These are phyloP conservation scores for Gryllus bimaculatus DNA, from an alignment of 1,140 invertebrate species.

Conservation along the genomic window DNA sequence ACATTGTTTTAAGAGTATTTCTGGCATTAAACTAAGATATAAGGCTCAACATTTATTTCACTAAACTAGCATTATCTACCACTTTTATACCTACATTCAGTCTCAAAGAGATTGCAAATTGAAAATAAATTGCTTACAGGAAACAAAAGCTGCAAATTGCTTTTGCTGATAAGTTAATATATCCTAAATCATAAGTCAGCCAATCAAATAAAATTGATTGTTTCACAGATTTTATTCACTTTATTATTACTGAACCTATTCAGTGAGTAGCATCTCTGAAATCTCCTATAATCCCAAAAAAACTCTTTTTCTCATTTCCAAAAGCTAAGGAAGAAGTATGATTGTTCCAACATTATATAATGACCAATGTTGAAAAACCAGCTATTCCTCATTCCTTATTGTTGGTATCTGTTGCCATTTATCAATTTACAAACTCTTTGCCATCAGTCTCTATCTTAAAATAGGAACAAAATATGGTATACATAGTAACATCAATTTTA, in stretches of 20 bases:
- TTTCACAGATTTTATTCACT: not conserved
- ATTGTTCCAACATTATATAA: not conserved
- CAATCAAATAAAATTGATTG: no score
- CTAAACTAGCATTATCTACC: no score
- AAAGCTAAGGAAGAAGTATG: not conserved
- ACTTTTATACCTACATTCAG: not conserved
- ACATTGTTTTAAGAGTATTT: not conserved
- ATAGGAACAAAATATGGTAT: not conserved
- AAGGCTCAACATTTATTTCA: not conserved
- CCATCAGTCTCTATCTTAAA: not conserved
- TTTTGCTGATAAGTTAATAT: not conserved
- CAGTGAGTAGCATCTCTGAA: not conserved
- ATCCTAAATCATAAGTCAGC: not conserved
- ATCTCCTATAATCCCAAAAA: not conserved
- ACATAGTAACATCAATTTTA: not conserved
- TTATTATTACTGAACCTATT: not conserved
- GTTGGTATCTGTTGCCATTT: not conserved
- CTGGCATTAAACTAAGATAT: not conserved
- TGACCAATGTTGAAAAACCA: not conserved
- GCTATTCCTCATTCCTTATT: not conserved
- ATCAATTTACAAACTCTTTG: not conserved
- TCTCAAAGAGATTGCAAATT: not conserved
- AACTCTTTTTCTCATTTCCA: not conserved
- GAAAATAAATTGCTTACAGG: not conserved
- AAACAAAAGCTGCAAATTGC: not conserved